phyloP scores from a whole-genome alignment of 2,888 invertebrate genomes.

The Ptilodon capucinus region DNA sequence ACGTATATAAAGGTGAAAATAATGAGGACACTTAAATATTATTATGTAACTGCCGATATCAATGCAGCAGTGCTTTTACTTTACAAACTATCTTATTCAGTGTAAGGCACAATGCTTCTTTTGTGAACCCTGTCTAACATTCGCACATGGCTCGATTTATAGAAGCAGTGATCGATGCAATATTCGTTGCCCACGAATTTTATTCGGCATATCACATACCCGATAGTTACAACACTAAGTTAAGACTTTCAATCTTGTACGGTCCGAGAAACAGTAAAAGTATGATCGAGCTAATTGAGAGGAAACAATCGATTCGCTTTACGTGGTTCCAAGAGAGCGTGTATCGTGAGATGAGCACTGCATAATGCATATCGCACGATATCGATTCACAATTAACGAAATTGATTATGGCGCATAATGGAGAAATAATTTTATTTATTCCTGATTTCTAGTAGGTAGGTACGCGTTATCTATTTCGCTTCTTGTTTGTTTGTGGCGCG shows the following conservation, averaged over 20 bases:
- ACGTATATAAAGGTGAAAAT: no score
- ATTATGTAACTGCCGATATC: no score
- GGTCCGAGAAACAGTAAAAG: constrained; percentile 38
- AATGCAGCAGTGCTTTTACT: no score
- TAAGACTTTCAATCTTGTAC: constrained; percentile 44
- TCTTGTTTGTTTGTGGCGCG: no score
- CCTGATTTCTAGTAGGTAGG: neutral
- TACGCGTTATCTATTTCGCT: no score
- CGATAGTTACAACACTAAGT: constrained; percentile 7
- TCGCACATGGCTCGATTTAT: no score
- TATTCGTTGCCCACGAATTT: neutral
- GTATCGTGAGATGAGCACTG: constrained; percentile 27
- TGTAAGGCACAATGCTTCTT: no score
- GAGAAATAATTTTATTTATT: constrained; percentile 25
- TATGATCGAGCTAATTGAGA: constrained; percentile 40
- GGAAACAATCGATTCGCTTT: constrained; percentile 52
- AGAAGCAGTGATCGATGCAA: neutral
- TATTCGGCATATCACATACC: neutral
- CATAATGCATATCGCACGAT: constrained; percentile 16
- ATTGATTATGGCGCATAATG: constrained; percentile 21
- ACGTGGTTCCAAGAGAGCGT: constrained; percentile 22
- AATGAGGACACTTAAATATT: no score
- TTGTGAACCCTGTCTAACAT: no score
- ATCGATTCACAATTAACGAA: constrained; percentile 26
- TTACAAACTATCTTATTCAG: no score